Percentiles rank a stretch among this genome's conserved stretches.
phyloP scores from a whole-genome alignment of 2,113 vertebrate species.

The Grantiella picta region DNA sequence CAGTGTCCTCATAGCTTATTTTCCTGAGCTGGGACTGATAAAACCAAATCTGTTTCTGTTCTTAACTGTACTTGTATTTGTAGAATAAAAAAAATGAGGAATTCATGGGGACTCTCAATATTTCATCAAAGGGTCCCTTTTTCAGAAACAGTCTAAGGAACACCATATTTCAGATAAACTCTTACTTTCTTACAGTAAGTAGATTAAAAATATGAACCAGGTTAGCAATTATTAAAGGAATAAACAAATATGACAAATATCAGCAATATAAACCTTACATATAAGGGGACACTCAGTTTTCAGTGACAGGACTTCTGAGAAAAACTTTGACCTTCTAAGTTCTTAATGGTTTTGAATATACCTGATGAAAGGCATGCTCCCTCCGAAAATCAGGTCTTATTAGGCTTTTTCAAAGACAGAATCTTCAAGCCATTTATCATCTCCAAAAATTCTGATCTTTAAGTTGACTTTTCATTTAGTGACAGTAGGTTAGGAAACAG shows the following conservation, averaged over 20 bases:
- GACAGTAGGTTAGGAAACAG: background rate
- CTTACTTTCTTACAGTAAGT: background rate
- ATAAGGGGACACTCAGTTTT: background rate
- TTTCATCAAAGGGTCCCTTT: background rate
- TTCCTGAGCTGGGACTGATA: background rate
- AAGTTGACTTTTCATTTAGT: background rate
- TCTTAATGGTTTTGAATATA: background rate
- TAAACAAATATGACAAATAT: background rate
- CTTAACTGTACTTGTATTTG: background rate
- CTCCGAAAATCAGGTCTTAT: background rate
- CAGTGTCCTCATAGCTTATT: background rate
- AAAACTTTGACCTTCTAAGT: background rate
- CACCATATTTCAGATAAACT: background rate
- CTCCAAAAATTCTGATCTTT: background rate
- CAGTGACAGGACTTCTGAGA: background rate
- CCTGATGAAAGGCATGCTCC: fast-evolving
- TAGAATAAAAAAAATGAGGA: background rate
- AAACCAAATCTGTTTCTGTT: background rate
- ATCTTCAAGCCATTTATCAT: background rate
- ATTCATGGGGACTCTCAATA: background rate
- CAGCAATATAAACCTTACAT: background rate
- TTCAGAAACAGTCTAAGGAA: background rate
- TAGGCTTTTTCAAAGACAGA: background rate
- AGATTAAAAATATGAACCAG: background rate
- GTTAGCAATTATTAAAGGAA: background rate